These are phyloP conservation scores for Astur gentilis DNA, from an alignment of 2,113 vertebrate genomes.

Conservation along the genomic window DNA sequence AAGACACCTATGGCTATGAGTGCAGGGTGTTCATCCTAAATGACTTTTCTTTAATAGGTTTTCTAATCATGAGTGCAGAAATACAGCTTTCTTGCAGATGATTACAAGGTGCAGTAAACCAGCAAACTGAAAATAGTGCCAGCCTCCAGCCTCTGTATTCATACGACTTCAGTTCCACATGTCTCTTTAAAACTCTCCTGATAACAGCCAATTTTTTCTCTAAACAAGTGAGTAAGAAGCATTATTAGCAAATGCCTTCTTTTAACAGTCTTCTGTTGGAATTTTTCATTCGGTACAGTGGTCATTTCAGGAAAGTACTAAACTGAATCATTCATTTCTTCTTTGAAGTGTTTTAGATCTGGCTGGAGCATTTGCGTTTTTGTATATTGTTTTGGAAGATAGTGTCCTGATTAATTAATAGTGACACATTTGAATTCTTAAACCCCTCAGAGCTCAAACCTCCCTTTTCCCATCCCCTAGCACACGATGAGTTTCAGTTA, in stretches of 20 bases:
- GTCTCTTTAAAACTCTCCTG: conserved; percentile 24
- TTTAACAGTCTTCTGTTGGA: background rate
- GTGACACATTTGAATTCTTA: background rate
- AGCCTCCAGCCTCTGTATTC: conserved; percentile 39
- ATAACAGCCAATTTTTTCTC: conserved; percentile 29
- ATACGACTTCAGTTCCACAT: conserved; percentile 19
- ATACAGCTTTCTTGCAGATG: conserved; percentile 12
- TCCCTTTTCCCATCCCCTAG: background rate
- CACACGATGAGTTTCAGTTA: background rate
- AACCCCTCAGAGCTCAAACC: background rate
- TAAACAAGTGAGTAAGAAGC: conserved; percentile 9
- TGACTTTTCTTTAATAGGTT: conserved; percentile 47
- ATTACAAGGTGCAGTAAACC: conserved; percentile 25
- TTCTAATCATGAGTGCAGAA: conserved; percentile 29
- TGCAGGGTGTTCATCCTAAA: conserved; percentile 4
- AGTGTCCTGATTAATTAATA: background rate
- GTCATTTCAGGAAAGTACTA: background rate
- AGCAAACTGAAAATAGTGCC: conserved; percentile 45
- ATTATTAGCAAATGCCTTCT: background rate
- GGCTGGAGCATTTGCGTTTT: background rate
- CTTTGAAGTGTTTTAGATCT: background rate
- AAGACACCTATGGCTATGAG: conserved; percentile 27
- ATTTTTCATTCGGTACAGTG: background rate
- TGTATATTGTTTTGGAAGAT: background rate
- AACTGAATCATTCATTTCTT: background rate